Conservation (phyloP, 2,113 vertebrate genomes). For the Ranitomeya variabilis region DNA sequence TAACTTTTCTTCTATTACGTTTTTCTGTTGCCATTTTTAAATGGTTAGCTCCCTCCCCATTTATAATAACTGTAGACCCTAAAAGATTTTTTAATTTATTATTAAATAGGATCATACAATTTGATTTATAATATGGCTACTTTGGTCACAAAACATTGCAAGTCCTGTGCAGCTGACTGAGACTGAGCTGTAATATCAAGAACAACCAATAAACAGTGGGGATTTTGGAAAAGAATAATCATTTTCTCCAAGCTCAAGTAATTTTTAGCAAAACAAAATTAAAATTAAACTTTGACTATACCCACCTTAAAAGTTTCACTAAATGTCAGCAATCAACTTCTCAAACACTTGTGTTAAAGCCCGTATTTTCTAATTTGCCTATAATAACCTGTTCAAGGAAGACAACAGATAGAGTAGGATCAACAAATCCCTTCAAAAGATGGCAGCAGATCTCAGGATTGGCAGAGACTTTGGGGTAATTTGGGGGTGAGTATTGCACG, state of each 20-base stretch:
- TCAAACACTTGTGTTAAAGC: too few relatives aligned
- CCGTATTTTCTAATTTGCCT: too few relatives aligned
- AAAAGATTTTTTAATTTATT: neutral
- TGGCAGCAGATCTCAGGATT: too few relatives aligned
- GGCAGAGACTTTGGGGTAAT: too few relatives aligned
- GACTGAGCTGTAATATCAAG: neutral
- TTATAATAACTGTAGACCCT: neutral
- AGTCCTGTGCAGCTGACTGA: neutral
- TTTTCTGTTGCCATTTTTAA: neutral
- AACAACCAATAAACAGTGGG: neutral
- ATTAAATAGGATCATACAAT: neutral
- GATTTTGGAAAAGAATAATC: neutral
- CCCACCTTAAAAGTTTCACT: too few relatives aligned
- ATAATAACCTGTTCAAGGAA: too few relatives aligned
- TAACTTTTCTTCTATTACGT: neutral
- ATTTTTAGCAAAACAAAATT: neutral
- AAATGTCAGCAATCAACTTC: too few relatives aligned
- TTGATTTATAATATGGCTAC: neutral
- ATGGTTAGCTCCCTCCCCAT: neutral
- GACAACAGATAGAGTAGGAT: too few relatives aligned
- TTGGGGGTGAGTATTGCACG: too few relatives aligned
- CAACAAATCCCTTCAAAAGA: too few relatives aligned
- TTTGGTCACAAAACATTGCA: neutral
- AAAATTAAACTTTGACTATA: too few relatives aligned
- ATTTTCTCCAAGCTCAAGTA: neutral